A percentile compares a stretch with the other conserved stretches of the same genome.
Evolutionary conservation across 2,797 vertebrate species (phyloP).

Genomic region (Sebastes diploproa): DNA sequence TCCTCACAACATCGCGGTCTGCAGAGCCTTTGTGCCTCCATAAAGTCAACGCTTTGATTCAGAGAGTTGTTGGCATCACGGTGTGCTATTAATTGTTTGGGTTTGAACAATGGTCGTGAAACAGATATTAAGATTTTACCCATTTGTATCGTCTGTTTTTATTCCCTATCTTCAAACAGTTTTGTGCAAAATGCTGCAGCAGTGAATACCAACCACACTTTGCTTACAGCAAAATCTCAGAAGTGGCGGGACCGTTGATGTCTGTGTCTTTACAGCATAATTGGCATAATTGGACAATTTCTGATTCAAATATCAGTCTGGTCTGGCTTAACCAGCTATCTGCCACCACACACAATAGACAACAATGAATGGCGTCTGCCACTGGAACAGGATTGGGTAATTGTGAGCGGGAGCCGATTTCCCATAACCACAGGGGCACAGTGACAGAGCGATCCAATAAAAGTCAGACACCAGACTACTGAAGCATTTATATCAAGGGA

Average conservation of each 20-base stretch:
- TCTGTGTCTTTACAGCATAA: conserved; percentile 54
- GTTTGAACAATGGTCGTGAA: neutral
- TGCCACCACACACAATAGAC: conserved; percentile 32
- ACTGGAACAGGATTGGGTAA: conserved; percentile 46
- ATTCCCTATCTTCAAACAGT: neutral
- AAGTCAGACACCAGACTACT: conserved; percentile 57
- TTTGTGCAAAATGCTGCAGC: neutral
- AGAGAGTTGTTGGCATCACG: neutral
- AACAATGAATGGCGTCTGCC: conserved; percentile 37
- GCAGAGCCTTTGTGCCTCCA: neutral
- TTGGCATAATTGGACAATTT: conserved; percentile 53
- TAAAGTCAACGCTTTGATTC: neutral
- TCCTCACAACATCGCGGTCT: neutral
- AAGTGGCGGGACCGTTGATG: conserved; percentile 1
- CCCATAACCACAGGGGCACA: conserved; percentile 52
- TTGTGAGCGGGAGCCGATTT: conserved; percentile 48
- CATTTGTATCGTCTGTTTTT: neutral
- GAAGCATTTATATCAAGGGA: conserved; percentile 45
- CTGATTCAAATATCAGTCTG: conserved; percentile 47
- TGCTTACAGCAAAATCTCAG: conserved; percentile 4
- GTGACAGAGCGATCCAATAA: conserved; percentile 54
- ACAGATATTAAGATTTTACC: neutral
- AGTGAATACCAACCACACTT: neutral
- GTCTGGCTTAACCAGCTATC: conserved; percentile 17
- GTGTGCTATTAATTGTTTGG: neutral